Percentiles rank a stretch among this genome's conserved stretches.
These are phyloP conservation scores for Romanogobio albipinnatus DNA, from an alignment of 2,113 vertebrate genomes.

Conservation along the genomic window DNA sequence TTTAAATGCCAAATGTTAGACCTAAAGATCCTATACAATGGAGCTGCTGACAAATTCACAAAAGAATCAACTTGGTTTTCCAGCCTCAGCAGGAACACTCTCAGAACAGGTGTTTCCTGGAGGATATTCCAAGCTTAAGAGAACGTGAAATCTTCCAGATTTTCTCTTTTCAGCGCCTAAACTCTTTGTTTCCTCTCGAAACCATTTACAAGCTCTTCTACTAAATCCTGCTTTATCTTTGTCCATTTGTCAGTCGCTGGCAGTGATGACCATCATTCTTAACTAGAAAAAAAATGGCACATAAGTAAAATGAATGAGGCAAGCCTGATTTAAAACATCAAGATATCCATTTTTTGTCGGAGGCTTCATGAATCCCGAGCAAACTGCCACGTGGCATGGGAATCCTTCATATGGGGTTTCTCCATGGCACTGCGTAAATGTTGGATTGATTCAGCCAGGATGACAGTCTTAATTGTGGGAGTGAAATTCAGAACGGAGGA, in stretches of 20 bases:
- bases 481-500: conserved; percentile 52
- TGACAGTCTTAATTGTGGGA: conserved; percentile 49
- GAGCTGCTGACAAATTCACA: neutral
- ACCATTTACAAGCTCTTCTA: conserved; percentile 34
- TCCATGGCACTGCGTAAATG: neutral
- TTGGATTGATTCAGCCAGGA: conserved; percentile 22
- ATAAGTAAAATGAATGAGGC: neutral
- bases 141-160: conserved; percentile 63
- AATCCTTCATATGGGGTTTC: conserved; percentile 23
- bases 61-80: neutral
- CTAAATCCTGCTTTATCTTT: neutral
- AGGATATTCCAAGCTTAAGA: conserved; percentile 73
- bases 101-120: conserved; percentile 74
- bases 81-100: neutral
- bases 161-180: conserved; percentile 57
- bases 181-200: conserved; percentile 57
- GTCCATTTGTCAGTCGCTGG: neutral
- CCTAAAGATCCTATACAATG: neutral
- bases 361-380: neutral
- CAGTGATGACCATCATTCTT: conserved; percentile 1
- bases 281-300: conserved; percentile 18
- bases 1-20: neutral
- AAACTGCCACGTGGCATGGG: neutral
- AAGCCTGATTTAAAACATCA: neutral
- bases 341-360: neutral